phyloP scores from a whole-genome alignment of 2,888 invertebrate genomes.

The Ichneumoninae sp. region DNA sequence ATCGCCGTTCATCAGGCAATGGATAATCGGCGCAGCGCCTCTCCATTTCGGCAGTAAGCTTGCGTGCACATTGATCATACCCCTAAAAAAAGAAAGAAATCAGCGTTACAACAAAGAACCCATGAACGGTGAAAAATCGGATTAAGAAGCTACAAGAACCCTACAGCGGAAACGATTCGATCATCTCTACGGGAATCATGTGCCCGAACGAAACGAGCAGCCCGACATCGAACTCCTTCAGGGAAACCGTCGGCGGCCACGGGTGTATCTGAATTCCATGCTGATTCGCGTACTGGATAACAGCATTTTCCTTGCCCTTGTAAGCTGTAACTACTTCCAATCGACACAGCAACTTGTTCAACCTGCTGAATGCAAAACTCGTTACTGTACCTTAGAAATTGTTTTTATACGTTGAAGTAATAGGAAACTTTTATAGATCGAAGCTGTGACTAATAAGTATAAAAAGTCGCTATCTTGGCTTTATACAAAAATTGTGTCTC shows the following conservation, averaged over 20 bases:
- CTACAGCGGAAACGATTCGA: constrained; percentile 93
- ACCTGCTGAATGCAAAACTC: constrained; percentile 84
- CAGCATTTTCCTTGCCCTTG: constrained; percentile 87
- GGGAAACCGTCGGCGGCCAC: constrained; percentile 87
- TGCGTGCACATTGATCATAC: constrained; percentile 97
- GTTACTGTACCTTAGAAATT: constrained; percentile 8
- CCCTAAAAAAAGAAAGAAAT: constrained; percentile 86
- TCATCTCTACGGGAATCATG: constrained; percentile 91
- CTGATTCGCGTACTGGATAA: constrained; percentile 89
- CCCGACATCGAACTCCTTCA: constrained; percentile 91
- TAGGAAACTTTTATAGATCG: neutral
- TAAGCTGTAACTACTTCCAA: constrained; percentile 91
- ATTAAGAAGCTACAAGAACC: constrained; percentile 81
- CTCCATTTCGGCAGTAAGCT: constrained; percentile 96
- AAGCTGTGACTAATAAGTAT: neutral
- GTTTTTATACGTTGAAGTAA: neutral
- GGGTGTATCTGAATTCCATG: constrained; percentile 87
- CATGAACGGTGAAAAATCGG: constrained; percentile 12
- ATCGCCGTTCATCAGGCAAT: constrained; percentile 94
- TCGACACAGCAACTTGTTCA: constrained; percentile 84
- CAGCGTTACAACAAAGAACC: neutral
- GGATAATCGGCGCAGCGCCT: constrained; percentile 96
- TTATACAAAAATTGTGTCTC: too few species aligned
- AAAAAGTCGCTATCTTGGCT: too few species aligned
- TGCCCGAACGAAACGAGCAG: constrained; percentile 97